Base-by-base conservation (phyloP, 2,113 vertebrate genomes). In the Cisticola juncidis region DNA sequence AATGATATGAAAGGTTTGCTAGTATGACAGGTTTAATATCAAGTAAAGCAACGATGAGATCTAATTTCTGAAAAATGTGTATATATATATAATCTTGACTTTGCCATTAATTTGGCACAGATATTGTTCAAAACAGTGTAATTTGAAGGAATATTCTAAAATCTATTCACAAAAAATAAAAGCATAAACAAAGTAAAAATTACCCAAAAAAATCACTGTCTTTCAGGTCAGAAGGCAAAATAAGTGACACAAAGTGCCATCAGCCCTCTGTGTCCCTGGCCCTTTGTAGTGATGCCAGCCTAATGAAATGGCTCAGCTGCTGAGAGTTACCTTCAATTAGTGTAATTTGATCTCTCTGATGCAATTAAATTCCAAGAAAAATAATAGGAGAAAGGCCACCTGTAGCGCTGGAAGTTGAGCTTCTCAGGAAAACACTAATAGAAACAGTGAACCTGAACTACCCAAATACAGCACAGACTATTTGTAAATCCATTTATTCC, bases 401-500 rank as follows among this genome's bases (percentile, higher is more conserved):
- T 64, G 44, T 60, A 78, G 85, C 74, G 35, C 35, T 54, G 13
- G 2, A 77, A 81, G 74, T 7, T 86, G 65, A 94, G 74, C 47
- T 83, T 86, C 36, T 85, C 65, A n/a, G 62, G 57, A 81, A 81
- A 89, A 87, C 26, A 44, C 24, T 64, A 47, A 64, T 28, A 83
- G 11, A n/a, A 87, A 65, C 57, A 64, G 48, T 65, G 76, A 92
- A 88, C 47, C 33, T 83, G 64, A 90, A 68, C 72, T 88, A 79
- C 36, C 28, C 60, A 86, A 81, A 95, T 48, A 71, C 72, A 94
- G 88, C 35, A n/a, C 40, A 85, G 62, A 54, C 50, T 94, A 56
- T 88, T 81, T 92, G 91, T 83, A 93, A 92, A 94, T 54, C 74
- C 50, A 73, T 85, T 92, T 91, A 90, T 85, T 92, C 38, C 7